These are phyloP conservation scores for Typhlomys cinereus DNA, from an alignment of 2,113 vertebrate genomes.

Conservation along the genomic window DNA sequence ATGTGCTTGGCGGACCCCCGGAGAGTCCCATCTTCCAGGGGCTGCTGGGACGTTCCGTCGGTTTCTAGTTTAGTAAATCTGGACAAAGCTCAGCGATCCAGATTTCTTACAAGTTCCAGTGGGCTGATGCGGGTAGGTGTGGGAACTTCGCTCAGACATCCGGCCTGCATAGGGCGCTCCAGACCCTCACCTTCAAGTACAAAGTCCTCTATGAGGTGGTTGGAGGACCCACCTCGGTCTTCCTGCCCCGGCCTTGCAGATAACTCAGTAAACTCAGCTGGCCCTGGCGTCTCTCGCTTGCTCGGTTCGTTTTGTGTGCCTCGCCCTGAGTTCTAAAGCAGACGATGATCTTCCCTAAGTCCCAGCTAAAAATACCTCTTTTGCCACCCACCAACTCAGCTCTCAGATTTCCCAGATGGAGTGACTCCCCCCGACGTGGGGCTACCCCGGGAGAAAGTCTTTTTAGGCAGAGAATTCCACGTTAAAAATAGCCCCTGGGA, in stretches of 20 bases:
- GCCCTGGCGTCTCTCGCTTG: neutral
- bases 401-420: slow-evolving; percentile 81
- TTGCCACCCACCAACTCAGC: slow-evolving; percentile 65
- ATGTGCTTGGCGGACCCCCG: neutral
- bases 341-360: slow-evolving; percentile 24
- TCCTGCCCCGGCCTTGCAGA: neutral
- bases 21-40: no score
- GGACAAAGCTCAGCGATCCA: neutral
- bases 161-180: neutral
- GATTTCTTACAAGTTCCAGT: neutral
- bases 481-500: slow-evolving; percentile 84
- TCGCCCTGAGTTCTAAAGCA: neutral
- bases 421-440: slow-evolving; percentile 70
- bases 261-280: neutral
- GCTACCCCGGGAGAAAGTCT: slow-evolving; percentile 83
- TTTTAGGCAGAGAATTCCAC: slow-evolving; percentile 80
- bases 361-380: slow-evolving; percentile 84
- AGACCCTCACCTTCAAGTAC: no score
- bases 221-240: neutral
- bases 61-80: neutral
- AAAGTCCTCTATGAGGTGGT: neutral
- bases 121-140: neutral
- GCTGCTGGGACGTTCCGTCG: neutral
- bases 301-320: slow-evolving; percentile 31
- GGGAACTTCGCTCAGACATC: neutral